These are phyloP conservation scores for Silvanus unidentatus DNA, from an alignment of 2,888 invertebrate species.

Conservation along the genomic window DNA sequence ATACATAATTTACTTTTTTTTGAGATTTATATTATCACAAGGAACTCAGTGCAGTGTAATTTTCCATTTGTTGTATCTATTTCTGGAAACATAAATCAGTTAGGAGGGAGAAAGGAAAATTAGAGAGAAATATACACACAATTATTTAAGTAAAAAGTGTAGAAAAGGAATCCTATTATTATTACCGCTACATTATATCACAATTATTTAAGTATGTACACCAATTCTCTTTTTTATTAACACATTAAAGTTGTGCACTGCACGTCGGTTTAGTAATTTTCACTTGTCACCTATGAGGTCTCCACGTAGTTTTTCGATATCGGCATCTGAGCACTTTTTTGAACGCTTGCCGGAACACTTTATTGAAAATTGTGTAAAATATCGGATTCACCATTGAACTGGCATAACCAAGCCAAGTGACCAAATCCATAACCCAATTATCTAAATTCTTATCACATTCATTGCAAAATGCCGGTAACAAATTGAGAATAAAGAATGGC, in stretches of 20 bases:
- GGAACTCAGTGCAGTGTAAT: constrained; percentile 20
- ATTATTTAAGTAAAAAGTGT: no score
- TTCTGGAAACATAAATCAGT: not conserved
- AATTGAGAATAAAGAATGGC: constrained; percentile 89
- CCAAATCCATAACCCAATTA: constrained; percentile 77
- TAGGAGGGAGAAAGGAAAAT: no score
- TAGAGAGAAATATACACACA: no score
- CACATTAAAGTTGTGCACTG: not conserved
- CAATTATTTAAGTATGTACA: no score
- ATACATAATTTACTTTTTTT: no score
- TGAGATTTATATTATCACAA: constrained; percentile 23
- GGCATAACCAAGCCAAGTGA: constrained; percentile 89
- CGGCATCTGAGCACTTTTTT: constrained; percentile 77
- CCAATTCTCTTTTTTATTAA: not conserved
- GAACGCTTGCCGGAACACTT: constrained; percentile 86
- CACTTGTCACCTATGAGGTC: constrained; percentile 50
- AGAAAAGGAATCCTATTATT: no score
- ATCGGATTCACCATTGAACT: constrained; percentile 94
- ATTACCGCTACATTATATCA: no score
- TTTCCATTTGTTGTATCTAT: not conserved
- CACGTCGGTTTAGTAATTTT: constrained; percentile 21
- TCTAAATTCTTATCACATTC: constrained; percentile 72
- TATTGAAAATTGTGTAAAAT: constrained; percentile 94
- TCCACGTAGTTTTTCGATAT: constrained; percentile 58
- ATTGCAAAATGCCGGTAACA: constrained; percentile 76